Evolutionary conservation across 2,113 vertebrate genomes (phyloP), one percentile per base, ranked within the genome.

Genomic region (Pedionomus torquatus): DNA sequence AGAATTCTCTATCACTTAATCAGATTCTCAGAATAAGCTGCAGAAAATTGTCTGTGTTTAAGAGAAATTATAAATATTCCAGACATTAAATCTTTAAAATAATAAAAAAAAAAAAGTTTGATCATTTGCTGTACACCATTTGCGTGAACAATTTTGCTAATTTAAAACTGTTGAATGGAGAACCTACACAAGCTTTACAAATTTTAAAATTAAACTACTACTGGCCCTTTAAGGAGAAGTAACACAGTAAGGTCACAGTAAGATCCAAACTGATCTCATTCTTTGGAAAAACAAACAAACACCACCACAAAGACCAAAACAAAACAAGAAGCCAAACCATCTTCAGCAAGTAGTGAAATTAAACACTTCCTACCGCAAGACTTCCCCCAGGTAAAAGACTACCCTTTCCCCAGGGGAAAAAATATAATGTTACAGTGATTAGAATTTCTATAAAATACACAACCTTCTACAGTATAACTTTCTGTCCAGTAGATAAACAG

Each of bases 1-100:
- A 79, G 39, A 96, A 96, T 20, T 92, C 55, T 43, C 35, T 10
- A 1, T 26, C 7, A 49, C 11, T 94, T 95, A 89, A 89, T 95
- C 61, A 96, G 33, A 17, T 94, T 83, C 35, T 87, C 54, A 97
- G 64, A 93, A 90, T 93, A 84, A 88, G 52, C 48, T 90, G 52
- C 49, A 90, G 65, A 75, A 97, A 97, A 76, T 54, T 71, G 3
- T 55, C 70, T 89, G 44, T 55, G 10, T 87, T 88, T 83, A 89
- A 97, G 97, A 86, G 39, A 93, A 91, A 86, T 48, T 85, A 13
- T 31, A 87, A 87, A 31, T 5, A 31, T 58, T 55, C 3, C 14
- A 82, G 7, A 0, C 7, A 20, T 35, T 77, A 69, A 33, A 48
- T 23, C 4, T 51, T 75, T 66, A 31, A 49, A 86, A 52, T n/a